These are phyloP conservation scores for Dioctria linearis DNA, from an alignment of 2,888 invertebrate genomes.

Conservation along the genomic window DNA sequence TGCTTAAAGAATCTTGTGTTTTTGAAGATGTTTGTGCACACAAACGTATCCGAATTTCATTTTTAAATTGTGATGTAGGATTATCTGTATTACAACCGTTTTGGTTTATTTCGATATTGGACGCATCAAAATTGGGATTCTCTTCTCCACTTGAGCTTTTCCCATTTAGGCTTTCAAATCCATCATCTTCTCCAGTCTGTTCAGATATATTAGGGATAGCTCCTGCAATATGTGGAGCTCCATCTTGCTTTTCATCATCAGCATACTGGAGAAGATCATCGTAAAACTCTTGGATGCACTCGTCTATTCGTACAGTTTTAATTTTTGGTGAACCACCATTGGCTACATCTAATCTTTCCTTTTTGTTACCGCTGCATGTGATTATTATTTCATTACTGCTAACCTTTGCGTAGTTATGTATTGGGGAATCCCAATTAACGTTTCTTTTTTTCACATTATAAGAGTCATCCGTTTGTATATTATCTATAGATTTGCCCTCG, in stretches of 20 bases:
- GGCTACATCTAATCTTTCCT: background rate
- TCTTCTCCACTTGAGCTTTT: constrained; percentile 81
- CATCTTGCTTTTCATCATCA: constrained; percentile 28
- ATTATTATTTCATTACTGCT: constrained; percentile 60
- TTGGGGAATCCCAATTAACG: constrained; percentile 70
- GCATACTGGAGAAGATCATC: constrained; percentile 61
- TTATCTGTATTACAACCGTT: background rate
- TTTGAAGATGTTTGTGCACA: background rate
- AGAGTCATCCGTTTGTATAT: constrained; percentile 48
- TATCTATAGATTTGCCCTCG: constrained; percentile 45
- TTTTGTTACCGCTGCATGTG: background rate
- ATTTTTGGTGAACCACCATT: background rate
- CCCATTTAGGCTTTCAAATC: constrained; percentile 88
- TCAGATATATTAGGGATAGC: constrained; percentile 41
- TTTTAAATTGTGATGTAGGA: constrained; percentile 6
- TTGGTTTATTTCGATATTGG: constrained; percentile 2
- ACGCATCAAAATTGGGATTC: constrained; percentile 54
- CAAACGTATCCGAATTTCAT: constrained; percentile 10
- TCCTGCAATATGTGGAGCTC: constrained; percentile 18
- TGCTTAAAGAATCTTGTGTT: background rate
- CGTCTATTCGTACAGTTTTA: constrained; percentile 24
- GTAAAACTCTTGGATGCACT: constrained; percentile 60
- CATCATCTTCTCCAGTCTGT: constrained; percentile 78
- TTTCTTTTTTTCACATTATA: constrained; percentile 67
- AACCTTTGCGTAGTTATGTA: constrained; percentile 66